A percentile compares a stretch with the other conserved stretches of the same genome.
phyloP scores from a whole-genome alignment of 2,113 vertebrate genomes.

The Melanocharis versteri region DNA sequence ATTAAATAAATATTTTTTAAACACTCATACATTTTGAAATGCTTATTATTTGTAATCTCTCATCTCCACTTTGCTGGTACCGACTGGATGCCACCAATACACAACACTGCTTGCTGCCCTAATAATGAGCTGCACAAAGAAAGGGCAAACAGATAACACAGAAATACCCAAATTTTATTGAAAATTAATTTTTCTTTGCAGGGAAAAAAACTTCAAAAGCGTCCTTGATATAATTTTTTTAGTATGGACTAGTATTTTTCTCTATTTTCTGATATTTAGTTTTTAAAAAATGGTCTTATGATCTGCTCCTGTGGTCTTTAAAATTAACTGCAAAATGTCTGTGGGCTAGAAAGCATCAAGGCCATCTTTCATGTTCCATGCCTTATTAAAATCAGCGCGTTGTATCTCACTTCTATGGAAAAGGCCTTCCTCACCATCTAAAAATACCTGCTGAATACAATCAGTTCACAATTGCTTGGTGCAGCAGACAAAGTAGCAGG shows the following conservation, averaged over 20 bases:
- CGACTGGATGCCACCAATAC: background rate
- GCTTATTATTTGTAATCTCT: background rate
- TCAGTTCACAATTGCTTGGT: background rate
- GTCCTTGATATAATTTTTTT: background rate
- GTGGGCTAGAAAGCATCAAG: background rate
- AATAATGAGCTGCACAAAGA: background rate
- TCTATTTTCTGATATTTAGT: background rate
- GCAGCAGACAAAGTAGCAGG: background rate
- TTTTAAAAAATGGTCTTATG: background rate
- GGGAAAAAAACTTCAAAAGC: background rate
- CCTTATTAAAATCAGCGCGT: background rate
- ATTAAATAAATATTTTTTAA: constrained; percentile 44
- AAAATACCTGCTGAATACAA: background rate
- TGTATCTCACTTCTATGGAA: background rate
- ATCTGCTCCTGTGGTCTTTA: background rate
- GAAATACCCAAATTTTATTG: background rate
- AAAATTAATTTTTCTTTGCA: background rate
- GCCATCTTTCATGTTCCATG: background rate
- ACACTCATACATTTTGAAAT: background rate
- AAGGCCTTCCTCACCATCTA: background rate
- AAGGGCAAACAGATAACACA: background rate
- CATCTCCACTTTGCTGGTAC: background rate
- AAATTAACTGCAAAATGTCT: background rate
- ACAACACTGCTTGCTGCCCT: background rate
- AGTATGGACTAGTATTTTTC: background rate